Evolutionary conservation across 2,113 vertebrate species (phyloP).

Genomic region (Scatophagus argus): DNA sequence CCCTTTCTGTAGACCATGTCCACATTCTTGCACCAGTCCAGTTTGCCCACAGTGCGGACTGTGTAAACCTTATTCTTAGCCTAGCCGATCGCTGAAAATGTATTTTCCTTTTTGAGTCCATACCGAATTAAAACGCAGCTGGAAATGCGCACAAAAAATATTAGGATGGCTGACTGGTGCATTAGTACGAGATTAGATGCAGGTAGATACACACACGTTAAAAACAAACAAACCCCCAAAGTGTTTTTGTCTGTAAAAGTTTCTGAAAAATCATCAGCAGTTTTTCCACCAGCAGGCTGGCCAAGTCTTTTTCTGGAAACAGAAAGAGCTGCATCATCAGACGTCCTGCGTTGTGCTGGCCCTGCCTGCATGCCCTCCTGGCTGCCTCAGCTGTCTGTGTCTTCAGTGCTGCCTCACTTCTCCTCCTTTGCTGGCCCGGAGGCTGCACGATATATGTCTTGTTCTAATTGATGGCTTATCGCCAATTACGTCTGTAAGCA

Average conservation of each 20-base stretch:
- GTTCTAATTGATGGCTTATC: constrained; percentile 44
- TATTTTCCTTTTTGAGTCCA: too few species aligned
- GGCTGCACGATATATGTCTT: constrained; percentile 40
- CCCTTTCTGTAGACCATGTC: too few species aligned
- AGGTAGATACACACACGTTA: too few species aligned
- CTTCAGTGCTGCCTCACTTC: constrained; percentile 24
- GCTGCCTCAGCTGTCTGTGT: constrained; percentile 11
- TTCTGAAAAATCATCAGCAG: constrained; percentile 3
- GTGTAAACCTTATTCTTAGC: too few species aligned
- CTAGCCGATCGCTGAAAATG: too few species aligned
- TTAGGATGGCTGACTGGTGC: too few species aligned
- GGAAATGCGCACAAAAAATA: too few species aligned
- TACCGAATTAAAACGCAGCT: too few species aligned
- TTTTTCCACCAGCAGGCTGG: neutral
- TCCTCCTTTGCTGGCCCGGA: constrained; percentile 17
- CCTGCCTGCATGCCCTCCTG: constrained; percentile 14
- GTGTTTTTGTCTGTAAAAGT: neutral
- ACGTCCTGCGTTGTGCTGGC: constrained; percentile 26
- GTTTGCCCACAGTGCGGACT: too few species aligned
- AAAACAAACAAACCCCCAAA: too few species aligned
- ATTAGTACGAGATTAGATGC: too few species aligned
- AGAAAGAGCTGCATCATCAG: constrained; percentile 52
- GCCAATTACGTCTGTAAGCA: constrained; percentile 20
- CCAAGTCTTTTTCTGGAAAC: neutral
- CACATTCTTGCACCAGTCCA: too few species aligned